A percentile compares a stretch with the other conserved stretches of the same genome.
Evolutionary conservation across 2,113 vertebrate genomes (phyloP).

Genomic region (Myanophis thanlyinensis): DNA sequence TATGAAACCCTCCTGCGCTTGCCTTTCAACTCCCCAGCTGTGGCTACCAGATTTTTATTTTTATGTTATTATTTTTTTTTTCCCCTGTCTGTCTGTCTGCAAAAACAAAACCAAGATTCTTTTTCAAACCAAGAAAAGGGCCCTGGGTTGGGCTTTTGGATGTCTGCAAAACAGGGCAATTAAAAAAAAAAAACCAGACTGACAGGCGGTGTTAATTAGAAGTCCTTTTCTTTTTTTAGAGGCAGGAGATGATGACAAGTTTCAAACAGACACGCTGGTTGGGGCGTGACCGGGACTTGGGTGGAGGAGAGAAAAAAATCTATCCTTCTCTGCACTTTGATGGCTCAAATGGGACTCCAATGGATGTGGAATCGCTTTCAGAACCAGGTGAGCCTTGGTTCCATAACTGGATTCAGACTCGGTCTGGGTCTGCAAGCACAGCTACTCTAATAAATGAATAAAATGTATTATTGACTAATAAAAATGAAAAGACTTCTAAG

Average conservation of each 20-base stretch:
- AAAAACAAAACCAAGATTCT: not conserved
- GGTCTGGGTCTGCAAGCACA: not conserved
- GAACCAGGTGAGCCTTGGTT: not conserved
- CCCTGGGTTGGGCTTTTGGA: not conserved
- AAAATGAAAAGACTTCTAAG: not conserved
- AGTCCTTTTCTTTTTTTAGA: slow-evolving; percentile 11
- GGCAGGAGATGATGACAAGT: slow-evolving; percentile 1
- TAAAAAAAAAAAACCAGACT: slow-evolving; percentile 6
- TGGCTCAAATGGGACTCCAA: not conserved
- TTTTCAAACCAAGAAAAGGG: not conserved
- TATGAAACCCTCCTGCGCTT: not conserved
- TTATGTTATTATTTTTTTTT: no score
- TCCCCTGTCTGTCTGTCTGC: not conserved
- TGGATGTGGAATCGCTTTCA: not conserved
- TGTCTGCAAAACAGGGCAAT: not conserved
- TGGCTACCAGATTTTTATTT: not conserved
- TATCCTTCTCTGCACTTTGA: not conserved
- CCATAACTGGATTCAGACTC: not conserved
- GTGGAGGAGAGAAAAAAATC: not conserved
- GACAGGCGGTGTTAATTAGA: slow-evolving; percentile 34
- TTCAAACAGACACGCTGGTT: not conserved
- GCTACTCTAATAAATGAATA: no score
- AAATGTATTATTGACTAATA: no score
- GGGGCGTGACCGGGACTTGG: not conserved
- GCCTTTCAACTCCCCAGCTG: slow-evolving; percentile 8